Percentiles rank a stretch among this genome's conserved stretches.
These are phyloP conservation scores for Scelioninae gen. 1 DNA, from an alignment of 2,888 invertebrate species.

Conservation along the genomic window DNA sequence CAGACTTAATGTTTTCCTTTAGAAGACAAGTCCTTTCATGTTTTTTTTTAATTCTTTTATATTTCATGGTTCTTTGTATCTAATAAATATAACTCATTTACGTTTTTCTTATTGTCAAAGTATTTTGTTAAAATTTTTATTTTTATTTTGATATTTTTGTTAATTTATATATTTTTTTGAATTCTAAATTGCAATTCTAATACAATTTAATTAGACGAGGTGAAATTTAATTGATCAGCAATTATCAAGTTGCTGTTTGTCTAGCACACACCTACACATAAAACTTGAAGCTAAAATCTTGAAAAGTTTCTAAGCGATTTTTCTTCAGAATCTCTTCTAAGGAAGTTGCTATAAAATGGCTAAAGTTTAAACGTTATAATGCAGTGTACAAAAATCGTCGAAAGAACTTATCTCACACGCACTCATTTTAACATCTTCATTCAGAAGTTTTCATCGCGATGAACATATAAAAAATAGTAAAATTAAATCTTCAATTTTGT, in stretches of 20 bases:
- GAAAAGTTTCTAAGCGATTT: conserved; percentile 65
- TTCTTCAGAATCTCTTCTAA: conserved; percentile 58
- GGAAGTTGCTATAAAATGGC: conserved; percentile 69
- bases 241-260: conserved; percentile 59
- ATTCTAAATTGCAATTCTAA: neutral
- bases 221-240: conserved; percentile 56
- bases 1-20: too few relatives aligned
- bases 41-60: too few relatives aligned
- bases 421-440: too few relatives aligned
- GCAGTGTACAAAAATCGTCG: conserved; percentile 64
- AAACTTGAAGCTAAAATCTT: conserved; percentile 40
- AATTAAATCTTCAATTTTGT: too few relatives aligned
- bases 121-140: too few relatives aligned
- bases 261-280: conserved; percentile 25
- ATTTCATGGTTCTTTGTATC: too few relatives aligned
- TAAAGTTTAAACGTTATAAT: conserved; percentile 69
- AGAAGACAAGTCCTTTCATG: too few relatives aligned
- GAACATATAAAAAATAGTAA: neutral
- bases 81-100: too few relatives aligned
- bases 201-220: neutral
- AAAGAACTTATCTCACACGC: conserved; percentile 58
- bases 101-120: too few relatives aligned
- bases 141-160: too few relatives aligned
- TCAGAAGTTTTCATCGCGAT: conserved; percentile 40
- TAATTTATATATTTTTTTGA: neutral